These are phyloP conservation scores for Zingel zingel DNA, from an alignment of 2,113 vertebrate species.

Conservation along the genomic window DNA sequence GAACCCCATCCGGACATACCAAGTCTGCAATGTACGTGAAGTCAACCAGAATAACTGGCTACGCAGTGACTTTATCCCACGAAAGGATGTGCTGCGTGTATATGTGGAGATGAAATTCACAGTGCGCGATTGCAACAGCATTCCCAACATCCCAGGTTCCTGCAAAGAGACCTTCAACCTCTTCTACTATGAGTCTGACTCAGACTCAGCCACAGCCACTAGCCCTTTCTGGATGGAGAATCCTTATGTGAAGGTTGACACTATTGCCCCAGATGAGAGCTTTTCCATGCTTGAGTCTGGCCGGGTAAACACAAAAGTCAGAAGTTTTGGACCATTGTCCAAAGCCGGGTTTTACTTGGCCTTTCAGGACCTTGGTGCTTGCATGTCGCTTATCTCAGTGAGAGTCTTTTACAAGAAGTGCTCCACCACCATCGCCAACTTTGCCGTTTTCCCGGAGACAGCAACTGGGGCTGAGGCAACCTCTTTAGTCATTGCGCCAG, in stretches of 20 bases:
- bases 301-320: slow-evolving; percentile 94
- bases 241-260: slow-evolving; percentile 99
- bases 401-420: slow-evolving; percentile 99
- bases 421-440: slow-evolving; percentile 94
- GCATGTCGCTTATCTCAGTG: slow-evolving; percentile 98
- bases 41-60: slow-evolving; percentile 98
- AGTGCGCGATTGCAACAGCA: slow-evolving; percentile 96
- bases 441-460: slow-evolving; percentile 97
- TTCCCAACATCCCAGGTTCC: slow-evolving; percentile 96
- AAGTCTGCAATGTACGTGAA: slow-evolving; percentile 95
- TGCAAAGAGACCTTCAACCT: slow-evolving; percentile 99
- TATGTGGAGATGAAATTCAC: slow-evolving; percentile 98
- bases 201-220: slow-evolving; percentile 93
- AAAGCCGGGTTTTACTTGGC: slow-evolving; percentile 98
- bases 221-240: slow-evolving; percentile 99
- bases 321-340: slow-evolving; percentile 97
- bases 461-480: slow-evolving; percentile 96
- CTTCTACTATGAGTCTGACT: slow-evolving; percentile 96
- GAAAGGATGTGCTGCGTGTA: slow-evolving; percentile 93
- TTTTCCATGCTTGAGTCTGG: slow-evolving; percentile 95
- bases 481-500: slow-evolving; percentile 95
- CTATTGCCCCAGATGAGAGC: slow-evolving; percentile 96
- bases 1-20: slow-evolving; percentile 98
- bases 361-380: slow-evolving; percentile 97
- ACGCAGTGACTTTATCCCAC: slow-evolving; percentile 93